Evolutionary conservation across 2,888 invertebrate species (phyloP).

Genomic region (Leuctra nigra): DNA sequence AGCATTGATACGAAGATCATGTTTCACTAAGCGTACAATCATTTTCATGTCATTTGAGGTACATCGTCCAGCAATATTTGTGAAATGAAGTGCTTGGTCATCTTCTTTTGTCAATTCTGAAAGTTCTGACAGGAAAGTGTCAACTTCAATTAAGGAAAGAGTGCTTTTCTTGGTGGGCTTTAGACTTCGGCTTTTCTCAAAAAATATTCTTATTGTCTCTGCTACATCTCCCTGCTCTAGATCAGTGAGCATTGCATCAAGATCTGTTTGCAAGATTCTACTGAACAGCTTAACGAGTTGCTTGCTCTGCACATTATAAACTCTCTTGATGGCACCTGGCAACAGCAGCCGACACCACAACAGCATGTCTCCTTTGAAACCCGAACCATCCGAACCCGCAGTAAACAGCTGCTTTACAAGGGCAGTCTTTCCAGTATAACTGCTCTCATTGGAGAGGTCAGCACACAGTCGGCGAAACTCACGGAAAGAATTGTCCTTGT

Average conservation of each 20-base stretch:
- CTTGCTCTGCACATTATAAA: conserved; percentile 90
- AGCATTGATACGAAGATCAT: conserved; percentile 87
- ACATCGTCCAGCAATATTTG: conserved; percentile 64
- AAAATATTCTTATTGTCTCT: conserved; percentile 74
- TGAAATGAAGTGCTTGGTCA: conserved; percentile 72
- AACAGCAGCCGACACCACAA: conserved; percentile 78
- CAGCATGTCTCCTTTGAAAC: conserved; percentile 55
- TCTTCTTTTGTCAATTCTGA: conserved; percentile 77
- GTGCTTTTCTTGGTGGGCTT: conserved; percentile 59
- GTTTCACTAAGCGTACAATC: conserved; percentile 80
- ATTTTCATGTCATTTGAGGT: conserved; percentile 79
- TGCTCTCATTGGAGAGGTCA: conserved; percentile 65
- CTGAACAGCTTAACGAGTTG: conserved; percentile 85
- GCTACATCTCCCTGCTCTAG: conserved; percentile 88
- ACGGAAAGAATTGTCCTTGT: conserved; percentile 64
- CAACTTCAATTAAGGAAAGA: conserved; percentile 68
- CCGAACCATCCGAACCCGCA: conserved; percentile 40
- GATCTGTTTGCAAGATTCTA: conserved; percentile 63
- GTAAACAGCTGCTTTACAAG: conserved; percentile 60
- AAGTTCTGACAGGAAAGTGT: conserved; percentile 65
- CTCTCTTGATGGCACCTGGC: conserved; percentile 73
- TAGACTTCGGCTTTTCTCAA: conserved; percentile 53
- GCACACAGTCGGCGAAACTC: conserved; percentile 73
- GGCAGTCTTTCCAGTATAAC: conserved; percentile 76
- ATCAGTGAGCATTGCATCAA: conserved; percentile 76